Conservation (phyloP, 2,113 vertebrate genomes). For the Agapornis roseicollis region DNA sequence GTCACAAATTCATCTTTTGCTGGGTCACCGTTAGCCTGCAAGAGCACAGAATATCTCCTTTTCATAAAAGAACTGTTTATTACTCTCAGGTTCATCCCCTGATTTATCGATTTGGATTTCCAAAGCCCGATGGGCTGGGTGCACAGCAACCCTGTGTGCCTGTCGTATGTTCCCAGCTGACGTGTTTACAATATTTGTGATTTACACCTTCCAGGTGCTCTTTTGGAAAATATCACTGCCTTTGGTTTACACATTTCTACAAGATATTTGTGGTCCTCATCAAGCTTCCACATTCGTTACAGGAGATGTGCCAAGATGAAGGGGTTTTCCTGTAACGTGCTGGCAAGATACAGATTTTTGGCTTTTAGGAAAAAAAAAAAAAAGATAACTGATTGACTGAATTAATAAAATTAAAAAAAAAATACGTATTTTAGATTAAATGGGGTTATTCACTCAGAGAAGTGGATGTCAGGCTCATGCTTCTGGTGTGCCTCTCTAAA, state of each 20-base stretch:
- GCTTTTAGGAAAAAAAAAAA: neutral
- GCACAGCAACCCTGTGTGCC: slow-evolving; percentile 47
- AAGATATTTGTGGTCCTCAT: slow-evolving; percentile 73
- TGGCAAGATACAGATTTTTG: neutral
- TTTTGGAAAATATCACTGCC: slow-evolving; percentile 76
- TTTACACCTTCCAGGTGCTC: slow-evolving; percentile 96
- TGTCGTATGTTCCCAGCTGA: slow-evolving; percentile 78
- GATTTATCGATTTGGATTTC: slow-evolving; percentile 65
- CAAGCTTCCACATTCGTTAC: slow-evolving; percentile 76
- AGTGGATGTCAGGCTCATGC: accelerated
- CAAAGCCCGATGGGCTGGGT: neutral
- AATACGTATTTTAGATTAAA: neutral
- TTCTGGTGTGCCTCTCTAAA: neutral
- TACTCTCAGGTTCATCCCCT: slow-evolving; percentile 38
- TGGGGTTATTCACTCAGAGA: neutral
- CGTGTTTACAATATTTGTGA: slow-evolving; percentile 89
- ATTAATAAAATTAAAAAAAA: neutral
- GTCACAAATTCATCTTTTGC: neutral
- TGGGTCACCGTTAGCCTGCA: neutral
- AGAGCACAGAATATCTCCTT: slow-evolving; percentile 12
- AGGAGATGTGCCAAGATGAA: slow-evolving; percentile 57
- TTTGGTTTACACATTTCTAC: slow-evolving; percentile 74
- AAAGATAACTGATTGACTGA: neutral
- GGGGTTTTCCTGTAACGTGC: neutral
- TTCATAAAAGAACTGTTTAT: slow-evolving; percentile 29